Conservation (phyloP, 2,888 invertebrate species). For the Cantharis lateralis region DNA sequence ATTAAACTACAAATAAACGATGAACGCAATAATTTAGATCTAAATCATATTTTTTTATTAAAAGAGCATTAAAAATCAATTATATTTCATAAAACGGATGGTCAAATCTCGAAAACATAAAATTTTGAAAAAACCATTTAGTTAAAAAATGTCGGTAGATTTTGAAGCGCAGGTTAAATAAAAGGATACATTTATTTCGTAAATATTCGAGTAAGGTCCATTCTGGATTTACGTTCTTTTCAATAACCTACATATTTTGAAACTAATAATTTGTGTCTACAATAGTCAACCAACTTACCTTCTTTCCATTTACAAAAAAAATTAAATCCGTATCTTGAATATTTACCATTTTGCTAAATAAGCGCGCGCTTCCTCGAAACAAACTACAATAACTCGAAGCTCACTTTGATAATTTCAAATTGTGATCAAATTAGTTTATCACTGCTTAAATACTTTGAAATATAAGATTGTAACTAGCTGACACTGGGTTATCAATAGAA, state of each 20-base stretch:
- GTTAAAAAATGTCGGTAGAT: neutral
- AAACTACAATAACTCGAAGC: neutral
- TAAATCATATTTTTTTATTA: too few species aligned
- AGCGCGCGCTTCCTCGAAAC: neutral
- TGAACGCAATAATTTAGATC: too few species aligned
- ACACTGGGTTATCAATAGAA: neutral
- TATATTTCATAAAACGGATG: too few species aligned
- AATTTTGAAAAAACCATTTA: too few species aligned
- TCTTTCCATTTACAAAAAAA: conserved; percentile 59
- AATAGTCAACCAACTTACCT: conserved; percentile 51
- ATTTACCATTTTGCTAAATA: neutral
- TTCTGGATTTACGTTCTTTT: conserved; percentile 77
- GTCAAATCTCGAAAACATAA: too few species aligned
- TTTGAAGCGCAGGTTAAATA: neutral
- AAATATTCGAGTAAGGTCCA: conserved; percentile 84
- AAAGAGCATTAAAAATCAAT: too few species aligned
- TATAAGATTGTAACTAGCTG: neutral
- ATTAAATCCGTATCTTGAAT: conserved; percentile 32
- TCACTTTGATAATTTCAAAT: neutral
- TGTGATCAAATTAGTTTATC: neutral
- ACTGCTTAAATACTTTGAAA: neutral
- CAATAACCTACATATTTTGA: conserved; percentile 65
- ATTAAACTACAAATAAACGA: too few species aligned
- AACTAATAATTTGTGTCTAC: neutral
- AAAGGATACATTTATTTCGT: conserved; percentile 71